Evolutionary conservation across 1,140 invertebrate species (phyloP), one percentile per base, ranked within the genome.

Genomic region (Macrostomum lignano): DNA sequence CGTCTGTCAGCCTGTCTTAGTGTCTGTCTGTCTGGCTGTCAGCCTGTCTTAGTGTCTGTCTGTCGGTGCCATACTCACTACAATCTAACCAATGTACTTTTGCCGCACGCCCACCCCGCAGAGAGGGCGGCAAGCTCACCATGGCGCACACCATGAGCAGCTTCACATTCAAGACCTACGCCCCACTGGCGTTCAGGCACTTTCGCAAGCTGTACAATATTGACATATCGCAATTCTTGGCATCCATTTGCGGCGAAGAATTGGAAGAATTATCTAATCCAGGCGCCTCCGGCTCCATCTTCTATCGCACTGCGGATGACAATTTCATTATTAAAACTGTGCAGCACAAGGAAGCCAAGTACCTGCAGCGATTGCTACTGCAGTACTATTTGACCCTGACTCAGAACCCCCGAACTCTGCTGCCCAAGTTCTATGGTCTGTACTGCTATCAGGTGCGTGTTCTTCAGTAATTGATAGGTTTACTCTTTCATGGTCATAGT

Each of bases 271-370:
- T 98, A 41, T 82, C 77, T 38, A 98, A 98, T 66, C 88, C 91
- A 33, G 91, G 91, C 46, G 91, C 91, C 33, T 91, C 81, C 58
- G 91, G 91, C 29, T 88, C 78, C 55, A 91, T 98, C 50, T 98
- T 98, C 67, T 98, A 96, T 63, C 67, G 94, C 45, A 94, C 86
- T 17, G 69, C 73, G 43, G 88, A 98, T 61, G 91, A 98, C 64
- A 82, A 96, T 61, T 98, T 98, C 58, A 98, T 98, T 50, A 84
- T 98, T 42, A 98, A 98, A 67, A 98, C 91, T 44, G 82, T 98
- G 31, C 78, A 88, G 61, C 82, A 94, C 57, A 96, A 96, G 62
- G 91, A 98, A 63, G 88, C 86, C 25, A 84, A 96, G 63, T 98
- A 98, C 64, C 67, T 98, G 47, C 81, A 91, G 61, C 96, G 91